A percentile compares a stretch with the other conserved stretches of the same genome.
phyloP scores from a whole-genome alignment of 2,888 invertebrate species.

The Coronaproctus castanopsis region DNA sequence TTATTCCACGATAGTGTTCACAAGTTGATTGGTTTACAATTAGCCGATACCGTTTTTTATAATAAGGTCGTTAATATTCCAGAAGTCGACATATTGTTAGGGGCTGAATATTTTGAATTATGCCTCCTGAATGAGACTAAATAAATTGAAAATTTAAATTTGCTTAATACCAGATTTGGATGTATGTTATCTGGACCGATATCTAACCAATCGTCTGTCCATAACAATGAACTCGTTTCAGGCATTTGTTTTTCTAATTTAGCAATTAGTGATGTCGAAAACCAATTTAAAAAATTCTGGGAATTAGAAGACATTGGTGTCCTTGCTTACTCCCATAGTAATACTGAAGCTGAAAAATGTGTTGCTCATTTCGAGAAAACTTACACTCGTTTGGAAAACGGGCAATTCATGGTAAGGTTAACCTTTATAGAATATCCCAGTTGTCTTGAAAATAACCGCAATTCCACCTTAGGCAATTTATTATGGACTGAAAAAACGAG shows the following conservation, averaged over 20 bases:
- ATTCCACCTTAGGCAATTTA: no score
- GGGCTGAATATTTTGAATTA: background rate
- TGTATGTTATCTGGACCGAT: background rate
- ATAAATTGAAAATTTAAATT: background rate
- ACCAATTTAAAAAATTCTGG: background rate
- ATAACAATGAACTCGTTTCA: background rate
- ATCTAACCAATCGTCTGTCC: no score
- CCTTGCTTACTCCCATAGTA: no score
- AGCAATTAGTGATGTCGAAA: background rate
- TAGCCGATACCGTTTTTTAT: no score
- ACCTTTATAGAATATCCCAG: no score
- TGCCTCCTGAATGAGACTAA: background rate
- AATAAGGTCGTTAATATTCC: no score
- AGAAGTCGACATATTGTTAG: background rate
- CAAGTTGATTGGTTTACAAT: no score
- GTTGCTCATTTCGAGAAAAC: constrained; percentile 1
- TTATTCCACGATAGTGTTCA: no score
- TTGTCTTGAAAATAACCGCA: no score
- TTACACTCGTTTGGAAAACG: background rate
- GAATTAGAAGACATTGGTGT: constrained; percentile 2
- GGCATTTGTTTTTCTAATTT: background rate
- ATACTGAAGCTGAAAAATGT: background rate
- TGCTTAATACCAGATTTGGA: background rate
- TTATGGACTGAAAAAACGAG: no score
- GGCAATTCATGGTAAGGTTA: background rate